Percentiles rank a stretch among this genome's conserved stretches.
Evolutionary conservation across 2,888 invertebrate species (phyloP).

Genomic region (Trichogramma evanescens): DNA sequence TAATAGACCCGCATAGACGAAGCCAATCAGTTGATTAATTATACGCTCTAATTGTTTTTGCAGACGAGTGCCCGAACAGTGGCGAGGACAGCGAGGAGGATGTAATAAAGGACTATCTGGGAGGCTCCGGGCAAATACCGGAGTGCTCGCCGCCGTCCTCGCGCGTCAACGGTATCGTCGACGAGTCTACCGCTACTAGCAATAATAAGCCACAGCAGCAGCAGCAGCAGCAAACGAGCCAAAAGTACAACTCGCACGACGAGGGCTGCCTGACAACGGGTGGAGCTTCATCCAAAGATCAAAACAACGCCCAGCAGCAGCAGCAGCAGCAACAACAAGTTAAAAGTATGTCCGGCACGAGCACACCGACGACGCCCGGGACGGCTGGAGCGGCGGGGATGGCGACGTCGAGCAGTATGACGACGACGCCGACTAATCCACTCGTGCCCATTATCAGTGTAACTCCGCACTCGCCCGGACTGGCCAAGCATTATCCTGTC

Average conservation of each 20-base stretch:
- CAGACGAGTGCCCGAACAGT: constrained; percentile 66
- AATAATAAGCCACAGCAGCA: constrained; percentile 10
- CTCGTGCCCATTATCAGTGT: constrained; percentile 80
- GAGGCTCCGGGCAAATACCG: constrained; percentile 32
- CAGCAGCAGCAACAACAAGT: constrained; percentile 15
- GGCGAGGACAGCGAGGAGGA: constrained; percentile 72
- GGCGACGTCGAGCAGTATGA: too few relatives aligned
- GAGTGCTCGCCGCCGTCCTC: constrained; percentile 31
- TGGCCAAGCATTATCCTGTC: constrained; percentile 59
- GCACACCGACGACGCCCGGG: too few relatives aligned
- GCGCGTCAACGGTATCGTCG: constrained; percentile 28
- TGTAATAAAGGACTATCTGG: constrained; percentile 69
- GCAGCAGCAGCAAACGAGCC: constrained; percentile 12
- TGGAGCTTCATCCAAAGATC: constrained; percentile 27
- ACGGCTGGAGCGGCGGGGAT: too few relatives aligned
- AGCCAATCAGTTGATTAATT: too few relatives aligned
- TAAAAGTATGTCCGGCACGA: too few relatives aligned
- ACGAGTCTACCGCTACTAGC: not conserved
- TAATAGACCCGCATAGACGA: too few relatives aligned
- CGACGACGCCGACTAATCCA: constrained; percentile 41
- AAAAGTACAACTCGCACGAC: constrained; percentile 8
- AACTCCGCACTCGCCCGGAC: constrained; percentile 78
- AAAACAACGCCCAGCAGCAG: constrained; percentile 27
- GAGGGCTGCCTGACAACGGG: not conserved
- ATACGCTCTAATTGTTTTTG: constrained; percentile 5